Percentiles rank a stretch among this genome's conserved stretches.
phyloP scores from a whole-genome alignment of 2,797 vertebrate species.

The Oreonectes daqikongensis region DNA sequence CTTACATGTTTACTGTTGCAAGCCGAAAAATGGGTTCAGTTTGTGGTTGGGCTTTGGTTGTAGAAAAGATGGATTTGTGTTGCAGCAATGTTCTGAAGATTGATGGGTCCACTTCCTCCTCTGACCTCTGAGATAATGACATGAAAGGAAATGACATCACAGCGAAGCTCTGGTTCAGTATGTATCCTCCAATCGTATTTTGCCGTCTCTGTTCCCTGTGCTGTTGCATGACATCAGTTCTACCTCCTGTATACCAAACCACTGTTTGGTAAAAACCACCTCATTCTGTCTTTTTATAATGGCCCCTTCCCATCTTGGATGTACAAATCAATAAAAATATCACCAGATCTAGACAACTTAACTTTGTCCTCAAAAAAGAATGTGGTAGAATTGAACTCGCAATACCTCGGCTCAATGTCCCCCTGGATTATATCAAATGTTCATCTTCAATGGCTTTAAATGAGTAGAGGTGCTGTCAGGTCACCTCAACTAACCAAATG shows the following conservation, averaged over 20 bases:
- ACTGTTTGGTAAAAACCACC: constrained; percentile 38
- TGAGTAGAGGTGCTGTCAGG: constrained; percentile 12
- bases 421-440: constrained; percentile 18
- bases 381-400: background rate
- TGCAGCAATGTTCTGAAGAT: constrained; percentile 79
- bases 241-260: constrained; percentile 60
- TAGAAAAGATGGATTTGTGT: constrained; percentile 74
- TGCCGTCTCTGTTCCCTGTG: constrained; percentile 75
- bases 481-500: constrained; percentile 4
- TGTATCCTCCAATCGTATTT: constrained; percentile 77
- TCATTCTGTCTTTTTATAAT: constrained; percentile 15
- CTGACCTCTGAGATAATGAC: constrained; percentile 78
- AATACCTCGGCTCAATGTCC: background rate
- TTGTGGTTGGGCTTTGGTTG: constrained; percentile 55
- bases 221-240: constrained; percentile 80
- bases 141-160: constrained; percentile 75
- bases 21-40: constrained; percentile 7
- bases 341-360: constrained; percentile 25
- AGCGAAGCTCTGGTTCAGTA: constrained; percentile 79
- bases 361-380: background rate
- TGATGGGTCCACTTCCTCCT: constrained; percentile 71
- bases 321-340: constrained; percentile 26
- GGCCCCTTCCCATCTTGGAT: constrained; percentile 23
- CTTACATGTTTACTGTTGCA: constrained; percentile 22
- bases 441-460: background rate